A percentile compares a stretch with the other conserved stretches of the same genome.
phyloP scores from a whole-genome alignment of 2,113 vertebrate genomes.

The Pangasianodon gigas region DNA sequence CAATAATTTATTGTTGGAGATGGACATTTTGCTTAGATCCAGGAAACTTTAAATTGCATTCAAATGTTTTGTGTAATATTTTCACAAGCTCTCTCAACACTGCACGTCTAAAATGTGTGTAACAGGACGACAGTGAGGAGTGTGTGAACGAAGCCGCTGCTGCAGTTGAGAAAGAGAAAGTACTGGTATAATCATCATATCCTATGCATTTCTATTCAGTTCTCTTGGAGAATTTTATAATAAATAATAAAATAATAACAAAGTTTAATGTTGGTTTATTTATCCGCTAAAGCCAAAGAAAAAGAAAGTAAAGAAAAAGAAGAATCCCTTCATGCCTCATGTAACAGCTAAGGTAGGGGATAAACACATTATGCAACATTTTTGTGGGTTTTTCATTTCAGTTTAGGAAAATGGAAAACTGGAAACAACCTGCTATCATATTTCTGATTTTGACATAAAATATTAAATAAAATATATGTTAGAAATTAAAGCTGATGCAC shows the following conservation, averaged over 20 bases:
- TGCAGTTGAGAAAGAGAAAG: conserved; percentile 51
- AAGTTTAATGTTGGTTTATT: background rate
- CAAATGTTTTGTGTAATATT: background rate
- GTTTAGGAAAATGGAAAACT: background rate
- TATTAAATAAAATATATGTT: background rate
- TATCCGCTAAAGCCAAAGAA: conserved; percentile 35
- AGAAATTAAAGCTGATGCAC: background rate
- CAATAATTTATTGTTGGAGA: background rate
- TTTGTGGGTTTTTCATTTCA: background rate
- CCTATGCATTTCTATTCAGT: background rate
- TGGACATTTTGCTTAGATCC: background rate
- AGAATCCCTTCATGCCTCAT: conserved; percentile 55
- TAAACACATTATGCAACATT: background rate
- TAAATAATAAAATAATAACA: background rate
- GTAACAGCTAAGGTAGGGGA: conserved; percentile 35
- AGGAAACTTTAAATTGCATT: background rate
- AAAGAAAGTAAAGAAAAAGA: conserved; percentile 44
- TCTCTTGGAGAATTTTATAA: background rate
- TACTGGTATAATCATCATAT: background rate
- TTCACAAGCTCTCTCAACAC: background rate
- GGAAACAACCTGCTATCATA: background rate
- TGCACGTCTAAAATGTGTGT: background rate
- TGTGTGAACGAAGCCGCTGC: conserved; percentile 13
- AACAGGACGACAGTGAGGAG: background rate
- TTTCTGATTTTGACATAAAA: background rate